Conservation (phyloP, 2,888 invertebrate species). For the Neoascia interrupta region DNA sequence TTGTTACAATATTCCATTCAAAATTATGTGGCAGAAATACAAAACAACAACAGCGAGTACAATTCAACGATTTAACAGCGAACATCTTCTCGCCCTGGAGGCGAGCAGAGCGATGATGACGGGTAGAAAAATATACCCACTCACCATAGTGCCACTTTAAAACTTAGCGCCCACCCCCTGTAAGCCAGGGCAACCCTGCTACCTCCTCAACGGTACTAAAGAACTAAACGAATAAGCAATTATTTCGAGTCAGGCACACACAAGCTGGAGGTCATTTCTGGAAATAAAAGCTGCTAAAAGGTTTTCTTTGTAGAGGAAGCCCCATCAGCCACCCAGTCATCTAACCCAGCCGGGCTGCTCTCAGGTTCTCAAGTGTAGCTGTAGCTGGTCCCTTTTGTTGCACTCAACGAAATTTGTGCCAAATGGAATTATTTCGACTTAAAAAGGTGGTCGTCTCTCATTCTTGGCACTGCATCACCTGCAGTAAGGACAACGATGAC, state of each 20-base stretch:
- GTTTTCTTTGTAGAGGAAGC: constrained; percentile 60
- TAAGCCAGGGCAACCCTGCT: background rate
- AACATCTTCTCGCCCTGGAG: constrained; percentile 14
- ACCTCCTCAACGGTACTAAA: background rate
- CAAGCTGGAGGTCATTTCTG: constrained; percentile 54
- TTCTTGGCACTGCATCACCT: constrained; percentile 33
- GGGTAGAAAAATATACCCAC: no score
- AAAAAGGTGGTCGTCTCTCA: constrained; percentile 42
- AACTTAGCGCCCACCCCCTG: background rate
- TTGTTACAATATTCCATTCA: constrained; percentile 22
- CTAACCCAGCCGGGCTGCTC: background rate
- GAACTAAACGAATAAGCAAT: constrained; percentile 58
- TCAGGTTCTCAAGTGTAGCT: constrained; percentile 35
- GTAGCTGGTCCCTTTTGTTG: constrained; percentile 53
- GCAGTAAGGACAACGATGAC: constrained; percentile 20
- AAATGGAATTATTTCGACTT: constrained; percentile 61
- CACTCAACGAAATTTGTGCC: constrained; percentile 34
- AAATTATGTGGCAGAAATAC: no score
- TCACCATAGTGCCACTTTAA: background rate
- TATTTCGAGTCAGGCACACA: constrained; percentile 53
- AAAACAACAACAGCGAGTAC: constrained; percentile 5
- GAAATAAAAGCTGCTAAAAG: constrained; percentile 59
- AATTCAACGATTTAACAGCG: constrained; percentile 38
- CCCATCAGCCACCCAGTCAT: background rate
- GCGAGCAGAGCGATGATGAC: constrained; percentile 6